Conservation (phyloP, 2,888 invertebrate species). For the Bruchidius siliquastri region DNA sequence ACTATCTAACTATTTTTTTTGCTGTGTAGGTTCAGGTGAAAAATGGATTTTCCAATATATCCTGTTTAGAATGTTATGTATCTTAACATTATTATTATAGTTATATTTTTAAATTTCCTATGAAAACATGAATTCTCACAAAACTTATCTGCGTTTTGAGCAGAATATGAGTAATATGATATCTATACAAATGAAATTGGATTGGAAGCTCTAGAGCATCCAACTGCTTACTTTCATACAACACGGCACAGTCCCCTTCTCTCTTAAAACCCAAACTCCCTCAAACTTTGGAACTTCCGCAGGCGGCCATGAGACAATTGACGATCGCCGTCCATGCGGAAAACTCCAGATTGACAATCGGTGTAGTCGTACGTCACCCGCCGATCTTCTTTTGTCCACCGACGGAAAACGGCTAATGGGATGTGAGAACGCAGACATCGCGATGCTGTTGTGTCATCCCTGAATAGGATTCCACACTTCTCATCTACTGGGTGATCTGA, state of each 20-base stretch:
- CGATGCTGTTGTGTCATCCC: not conserved
- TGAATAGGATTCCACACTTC: not conserved
- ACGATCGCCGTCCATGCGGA: constrained; percentile 42
- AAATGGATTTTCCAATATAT: no score
- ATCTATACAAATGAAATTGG: not conserved
- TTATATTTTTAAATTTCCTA: no score
- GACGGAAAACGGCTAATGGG: not conserved
- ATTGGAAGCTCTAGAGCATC: not conserved
- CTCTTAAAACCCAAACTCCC: not conserved
- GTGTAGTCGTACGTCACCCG: constrained; percentile 40
- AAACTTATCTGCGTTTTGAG: no score
- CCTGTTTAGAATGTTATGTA: no score
- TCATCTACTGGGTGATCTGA: not conserved
- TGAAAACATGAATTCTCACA: no score
- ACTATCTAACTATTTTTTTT: no score
- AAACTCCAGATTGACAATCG: constrained; percentile 45
- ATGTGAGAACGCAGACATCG: not conserved
- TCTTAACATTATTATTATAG: no score
- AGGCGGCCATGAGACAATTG: constrained; percentile 10
- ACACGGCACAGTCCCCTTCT: not conserved
- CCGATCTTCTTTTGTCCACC: not conserved
- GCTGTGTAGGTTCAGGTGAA: no score
- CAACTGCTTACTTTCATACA: not conserved
- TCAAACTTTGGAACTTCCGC: not conserved
- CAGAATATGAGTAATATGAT: not conserved